Conservation (phyloP, 1,140 invertebrate species). For the Eurytemora carolleeae region DNA sequence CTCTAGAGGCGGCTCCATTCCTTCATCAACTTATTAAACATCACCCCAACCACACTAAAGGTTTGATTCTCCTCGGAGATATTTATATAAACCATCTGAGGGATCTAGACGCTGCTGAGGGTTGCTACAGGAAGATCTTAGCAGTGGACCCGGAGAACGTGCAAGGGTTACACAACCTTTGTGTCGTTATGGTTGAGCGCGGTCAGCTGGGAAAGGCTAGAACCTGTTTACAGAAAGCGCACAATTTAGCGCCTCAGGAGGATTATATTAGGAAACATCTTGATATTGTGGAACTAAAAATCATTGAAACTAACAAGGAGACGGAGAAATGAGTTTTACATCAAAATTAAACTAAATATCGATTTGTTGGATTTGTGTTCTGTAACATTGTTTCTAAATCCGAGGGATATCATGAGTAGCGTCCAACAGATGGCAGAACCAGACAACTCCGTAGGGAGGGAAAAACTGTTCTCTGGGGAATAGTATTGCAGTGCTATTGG, state of each 20-base stretch:
- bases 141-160: conserved; percentile 71
- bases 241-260: conserved; percentile 56
- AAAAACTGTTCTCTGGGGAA: no score
- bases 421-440: no score
- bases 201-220: conserved; percentile 61
- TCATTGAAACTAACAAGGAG: no score
- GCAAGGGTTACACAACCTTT: conserved; percentile 83
- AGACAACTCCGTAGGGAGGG: no score
- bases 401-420: no score
- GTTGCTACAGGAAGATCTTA: conserved; percentile 72
- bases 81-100: conserved; percentile 92
- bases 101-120: conserved; percentile 74
- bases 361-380: no score
- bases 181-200: conserved; percentile 80
- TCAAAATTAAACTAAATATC: no score
- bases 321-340: no score
- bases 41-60: conserved; percentile 85
- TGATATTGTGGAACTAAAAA: conserved; percentile 51
- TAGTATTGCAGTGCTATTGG: no score
- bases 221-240: conserved; percentile 55
- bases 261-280: conserved; percentile 76
- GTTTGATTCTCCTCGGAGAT: conserved; percentile 76
- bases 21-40: conserved; percentile 71
- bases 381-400: no score
- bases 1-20: conserved; percentile 75